Evolutionary conservation across 2,797 vertebrate genomes (phyloP), one percentile per base, ranked within the genome.

Genomic region (Hoplostethus mediterraneus): DNA sequence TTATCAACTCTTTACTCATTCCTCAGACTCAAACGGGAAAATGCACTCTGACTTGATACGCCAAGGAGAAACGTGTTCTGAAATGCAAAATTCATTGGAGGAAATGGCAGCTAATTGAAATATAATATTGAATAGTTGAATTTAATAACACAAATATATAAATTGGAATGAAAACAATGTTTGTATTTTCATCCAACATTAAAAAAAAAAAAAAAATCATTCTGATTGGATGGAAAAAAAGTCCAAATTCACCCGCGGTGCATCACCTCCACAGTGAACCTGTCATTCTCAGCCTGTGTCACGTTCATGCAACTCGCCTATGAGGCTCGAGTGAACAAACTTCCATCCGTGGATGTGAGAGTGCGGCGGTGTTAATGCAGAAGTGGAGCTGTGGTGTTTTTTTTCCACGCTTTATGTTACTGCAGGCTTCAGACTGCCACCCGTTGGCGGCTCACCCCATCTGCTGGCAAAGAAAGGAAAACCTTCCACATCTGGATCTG

Each of bases 351-450:
- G 45, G 62, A 11, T 44, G 30, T 59, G 28, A 71, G 73, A 72
- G 57, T 53, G 64, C 33, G 45, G 48, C 28, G 47, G 30, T 28
- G 16, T 57, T 68, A 14, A 52, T 48, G 54, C 66, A 38, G 1
- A 2, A 48, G 52, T 49, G 42, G 52, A 21, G 1, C 25, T 8
- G 2, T 4, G 31, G 31, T n/a, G n/a, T n/a, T n/a, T n/a, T n/a
- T n/a, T 33, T 33, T 33, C 6, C 31, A 33, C 6, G 31, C 31
- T 33, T 33, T 33, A 33, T 33, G 31, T 33, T 42, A 28, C 45
- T 58, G 56, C 38, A 62, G n/a, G 58, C 63, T 77, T 70, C 54
- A 49, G 47, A 84, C 75, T 82, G 86, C 84, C 81, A 79, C 82
- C 76, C 85, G 42, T 58, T 79, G 87, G 76, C 47, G 16, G 56